Conservation (phyloP, 35 echinoderm and acorn worm species). For the Apostichopus parvimensis region DNA sequence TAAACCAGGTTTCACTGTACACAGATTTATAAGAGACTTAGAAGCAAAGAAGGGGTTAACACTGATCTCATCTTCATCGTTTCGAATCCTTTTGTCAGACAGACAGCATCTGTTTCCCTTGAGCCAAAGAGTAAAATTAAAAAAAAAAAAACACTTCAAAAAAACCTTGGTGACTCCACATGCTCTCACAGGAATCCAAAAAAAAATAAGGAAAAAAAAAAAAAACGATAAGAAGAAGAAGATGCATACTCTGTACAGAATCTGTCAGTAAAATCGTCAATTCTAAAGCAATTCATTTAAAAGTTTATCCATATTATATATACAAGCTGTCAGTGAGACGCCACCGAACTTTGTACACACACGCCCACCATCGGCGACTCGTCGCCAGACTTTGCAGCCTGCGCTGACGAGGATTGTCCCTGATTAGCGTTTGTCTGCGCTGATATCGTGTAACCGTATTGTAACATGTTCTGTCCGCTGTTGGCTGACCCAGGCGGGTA, state of each 20-base stretch:
- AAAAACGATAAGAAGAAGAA: background rate
- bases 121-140: too few relatives aligned
- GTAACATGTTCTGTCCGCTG: constrained; percentile 36
- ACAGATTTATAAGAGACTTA: too few relatives aligned
- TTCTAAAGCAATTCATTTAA: constrained; percentile 17
- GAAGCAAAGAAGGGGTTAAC: too few relatives aligned
- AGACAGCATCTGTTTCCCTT: too few relatives aligned
- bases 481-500: constrained; percentile 51
- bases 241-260: constrained; percentile 43
- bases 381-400: constrained; percentile 56
- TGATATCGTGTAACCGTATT: constrained; percentile 63
- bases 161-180: background rate
- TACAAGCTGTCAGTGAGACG: constrained; percentile 76
- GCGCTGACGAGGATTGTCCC: constrained; percentile 64
- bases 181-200: background rate
- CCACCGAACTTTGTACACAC: constrained; percentile 98
- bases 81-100: too few relatives aligned
- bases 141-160: background rate
- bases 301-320: constrained; percentile 47
- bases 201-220: background rate
- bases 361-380: constrained; percentile 99
- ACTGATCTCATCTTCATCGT: too few relatives aligned
- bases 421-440: constrained; percentile 67
- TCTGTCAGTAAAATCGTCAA: background rate
- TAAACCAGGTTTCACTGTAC: too few relatives aligned